phyloP scores from a whole-genome alignment of 1,140 invertebrate genomes.

The Ptiloglossa arizonensis region DNA sequence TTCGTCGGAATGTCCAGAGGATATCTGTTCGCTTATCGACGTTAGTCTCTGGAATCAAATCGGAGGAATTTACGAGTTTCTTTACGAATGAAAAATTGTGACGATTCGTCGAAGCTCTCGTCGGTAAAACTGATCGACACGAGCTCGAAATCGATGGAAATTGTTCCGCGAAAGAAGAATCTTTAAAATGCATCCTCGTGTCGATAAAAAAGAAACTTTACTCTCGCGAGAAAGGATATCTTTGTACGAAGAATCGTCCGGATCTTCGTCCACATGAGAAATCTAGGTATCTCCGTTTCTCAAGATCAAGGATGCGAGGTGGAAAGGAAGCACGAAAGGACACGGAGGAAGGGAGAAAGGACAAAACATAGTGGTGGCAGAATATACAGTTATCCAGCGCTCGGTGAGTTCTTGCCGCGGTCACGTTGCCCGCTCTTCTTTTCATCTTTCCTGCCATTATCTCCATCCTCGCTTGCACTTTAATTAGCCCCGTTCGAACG shows the following conservation, averaged over 20 bases:
- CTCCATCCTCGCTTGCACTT: conserved; percentile 25
- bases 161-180: too few species aligned
- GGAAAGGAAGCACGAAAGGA: conserved; percentile 27
- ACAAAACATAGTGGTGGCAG: conserved; percentile 30
- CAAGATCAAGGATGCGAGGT: conserved; percentile 11
- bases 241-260: not conserved
- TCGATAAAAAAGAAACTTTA: too few species aligned
- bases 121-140: too few species aligned
- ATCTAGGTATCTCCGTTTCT: not conserved
- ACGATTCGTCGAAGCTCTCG: too few species aligned
- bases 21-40: too few species aligned
- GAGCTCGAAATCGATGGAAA: too few species aligned
- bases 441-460: conserved; percentile 47
- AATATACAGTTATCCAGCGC: conserved; percentile 44
- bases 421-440: conserved; percentile 37
- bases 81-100: too few species aligned
- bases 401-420: conserved; percentile 25
- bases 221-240: too few species aligned
- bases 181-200: too few species aligned
- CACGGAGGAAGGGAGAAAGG: conserved; percentile 21
- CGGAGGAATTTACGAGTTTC: too few species aligned
- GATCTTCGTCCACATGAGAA: not conserved
- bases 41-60: too few species aligned
- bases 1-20: too few species aligned
- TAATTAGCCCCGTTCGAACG: conserved; percentile 24